Evolutionary conservation across 2,797 vertebrate genomes (phyloP).

Genomic region (Parotocinclus haroldoi): DNA sequence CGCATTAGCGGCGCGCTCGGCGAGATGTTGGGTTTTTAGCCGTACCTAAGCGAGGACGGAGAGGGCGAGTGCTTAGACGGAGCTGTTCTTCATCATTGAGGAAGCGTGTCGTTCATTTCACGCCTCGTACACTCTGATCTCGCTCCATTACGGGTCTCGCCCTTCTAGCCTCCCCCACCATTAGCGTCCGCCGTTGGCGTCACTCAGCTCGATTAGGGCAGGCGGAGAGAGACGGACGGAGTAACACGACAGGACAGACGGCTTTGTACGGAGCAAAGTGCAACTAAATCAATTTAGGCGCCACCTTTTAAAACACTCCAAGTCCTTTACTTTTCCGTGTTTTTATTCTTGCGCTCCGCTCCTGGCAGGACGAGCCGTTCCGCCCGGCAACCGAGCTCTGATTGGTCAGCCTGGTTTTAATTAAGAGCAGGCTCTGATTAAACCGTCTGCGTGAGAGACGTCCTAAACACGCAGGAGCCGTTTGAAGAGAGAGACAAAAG

Average conservation of each 20-base stretch:
- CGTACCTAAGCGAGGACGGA: neutral
- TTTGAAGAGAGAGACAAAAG: too few relatives aligned
- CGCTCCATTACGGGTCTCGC: neutral
- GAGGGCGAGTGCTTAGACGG: neutral
- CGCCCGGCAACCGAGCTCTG: too few relatives aligned
- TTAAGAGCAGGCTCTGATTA: too few relatives aligned
- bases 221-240: neutral
- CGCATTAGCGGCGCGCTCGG: neutral
- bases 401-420: too few relatives aligned
- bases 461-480: too few relatives aligned
- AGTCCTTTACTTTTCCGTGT: too few relatives aligned
- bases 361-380: too few relatives aligned
- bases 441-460: too few relatives aligned
- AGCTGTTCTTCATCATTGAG: neutral
- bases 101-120: constrained; percentile 1
- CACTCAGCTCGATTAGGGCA: neutral
- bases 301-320: constrained; percentile 10
- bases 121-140: neutral
- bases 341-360: too few relatives aligned
- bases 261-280: constrained; percentile 16
- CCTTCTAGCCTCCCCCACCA: constrained; percentile 1
- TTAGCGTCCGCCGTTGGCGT: constrained; percentile 7
- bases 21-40: neutral
- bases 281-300: constrained; percentile 28
- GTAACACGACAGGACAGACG: neutral